Conservation (phyloP, 64 coral and sea anemone genomes). For the Montipora capricornis region DNA sequence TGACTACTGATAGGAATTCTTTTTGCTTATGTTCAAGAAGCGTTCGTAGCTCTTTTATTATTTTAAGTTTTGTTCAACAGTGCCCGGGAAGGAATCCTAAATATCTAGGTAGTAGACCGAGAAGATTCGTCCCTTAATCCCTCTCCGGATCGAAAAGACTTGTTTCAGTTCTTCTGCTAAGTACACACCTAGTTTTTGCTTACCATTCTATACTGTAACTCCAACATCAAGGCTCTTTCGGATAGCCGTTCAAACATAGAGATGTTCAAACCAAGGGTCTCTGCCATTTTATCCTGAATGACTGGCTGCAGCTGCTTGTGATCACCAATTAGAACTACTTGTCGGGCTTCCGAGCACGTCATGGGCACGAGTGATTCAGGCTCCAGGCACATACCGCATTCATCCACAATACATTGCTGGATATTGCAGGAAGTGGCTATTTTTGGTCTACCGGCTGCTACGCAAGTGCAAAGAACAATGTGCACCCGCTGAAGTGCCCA, state of each 20-base stretch:
- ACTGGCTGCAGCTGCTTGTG: constrained; percentile 94
- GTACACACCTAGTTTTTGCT: too few species aligned
- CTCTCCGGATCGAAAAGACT: too few species aligned
- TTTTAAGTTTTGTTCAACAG: too few species aligned
- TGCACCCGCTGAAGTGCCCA: constrained; percentile 80
- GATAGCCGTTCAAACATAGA: constrained; percentile 92
- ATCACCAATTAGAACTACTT: constrained; percentile 92
- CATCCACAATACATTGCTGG: constrained; percentile 91
- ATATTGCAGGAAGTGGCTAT: constrained; percentile 47
- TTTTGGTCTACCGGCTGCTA: constrained; percentile 37
- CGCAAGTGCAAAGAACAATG: constrained; percentile 78
- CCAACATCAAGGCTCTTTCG: not conserved
- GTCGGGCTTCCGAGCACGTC: constrained; percentile 60
- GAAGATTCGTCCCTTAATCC: too few species aligned
- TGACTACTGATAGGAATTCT: too few species aligned
- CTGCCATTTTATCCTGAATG: constrained; percentile 56
- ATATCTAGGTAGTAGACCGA: too few species aligned
- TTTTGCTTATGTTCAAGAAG: too few species aligned
- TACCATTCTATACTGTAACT: too few species aligned
- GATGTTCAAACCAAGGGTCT: constrained; percentile 49
- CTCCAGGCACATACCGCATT: constrained; percentile 93
- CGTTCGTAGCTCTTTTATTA: too few species aligned
- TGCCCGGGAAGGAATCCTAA: too few species aligned
- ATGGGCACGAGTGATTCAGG: constrained; percentile 83
- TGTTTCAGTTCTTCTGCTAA: too few species aligned